phyloP scores from a whole-genome alignment of 2,888 invertebrate species.

The Apotomis betuletana region DNA sequence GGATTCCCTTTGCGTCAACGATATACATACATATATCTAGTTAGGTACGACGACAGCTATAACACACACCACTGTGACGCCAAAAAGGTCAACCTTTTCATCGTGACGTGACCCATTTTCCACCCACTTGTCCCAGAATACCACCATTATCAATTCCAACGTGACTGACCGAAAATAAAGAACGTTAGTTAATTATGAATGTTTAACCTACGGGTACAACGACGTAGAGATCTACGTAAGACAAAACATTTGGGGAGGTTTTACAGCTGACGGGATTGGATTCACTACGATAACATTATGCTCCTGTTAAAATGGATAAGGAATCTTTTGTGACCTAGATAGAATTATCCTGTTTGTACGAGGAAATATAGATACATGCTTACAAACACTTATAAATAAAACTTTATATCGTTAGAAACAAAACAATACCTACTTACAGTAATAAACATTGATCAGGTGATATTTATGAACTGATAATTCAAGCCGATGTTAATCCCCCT shows the following conservation, averaged over 20 bases:
- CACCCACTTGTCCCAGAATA: constrained; percentile 31
- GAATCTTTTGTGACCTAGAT: not conserved
- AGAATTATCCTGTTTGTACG: not conserved
- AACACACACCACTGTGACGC: constrained; percentile 12
- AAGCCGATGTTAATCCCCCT: constrained; percentile 12
- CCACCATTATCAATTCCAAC: constrained; percentile 31
- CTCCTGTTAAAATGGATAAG: not conserved
- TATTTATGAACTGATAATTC: constrained; percentile 4
- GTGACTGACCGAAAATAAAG: constrained; percentile 19
- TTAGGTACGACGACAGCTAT: not conserved
- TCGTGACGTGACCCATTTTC: constrained; percentile 19
- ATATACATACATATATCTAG: not conserved
- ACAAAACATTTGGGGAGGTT: not conserved
- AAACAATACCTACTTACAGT: not conserved
- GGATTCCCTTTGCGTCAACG: constrained; percentile 10
- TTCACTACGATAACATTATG: not conserved
- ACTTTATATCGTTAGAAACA: constrained; percentile 1
- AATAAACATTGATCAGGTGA: not conserved
- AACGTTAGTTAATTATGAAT: not conserved
- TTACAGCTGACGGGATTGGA: not conserved
- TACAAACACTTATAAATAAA: no score
- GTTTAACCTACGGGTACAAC: not conserved
- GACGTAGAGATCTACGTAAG: constrained; percentile 18
- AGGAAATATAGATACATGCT: not conserved
- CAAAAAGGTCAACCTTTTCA: constrained; percentile 30